Evolutionary conservation across 2,888 invertebrate genomes (phyloP), one percentile per base, ranked within the genome.

Genomic region (Eudemis profundana): DNA sequence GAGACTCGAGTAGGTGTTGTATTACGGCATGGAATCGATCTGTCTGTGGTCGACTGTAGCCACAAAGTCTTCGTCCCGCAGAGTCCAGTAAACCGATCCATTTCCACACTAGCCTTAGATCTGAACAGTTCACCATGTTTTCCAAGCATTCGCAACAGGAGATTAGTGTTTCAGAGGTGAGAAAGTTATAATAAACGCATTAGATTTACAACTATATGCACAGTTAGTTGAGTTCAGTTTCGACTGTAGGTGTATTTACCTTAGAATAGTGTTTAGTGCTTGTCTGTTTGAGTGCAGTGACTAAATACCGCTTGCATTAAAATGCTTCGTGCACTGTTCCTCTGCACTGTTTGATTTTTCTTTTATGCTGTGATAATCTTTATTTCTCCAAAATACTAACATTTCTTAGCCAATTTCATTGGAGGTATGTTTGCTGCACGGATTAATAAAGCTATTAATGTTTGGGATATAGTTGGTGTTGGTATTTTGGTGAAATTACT

Each of bases 311-410:
- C 86, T 86, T 87, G 83, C 80, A 83, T 79, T 81, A 67, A 75
- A 69, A 83, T 76, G 88, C 89, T 89, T 89, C 15, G 79, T 81
- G 85, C 89, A 88, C 86, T 72, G 73, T 76, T 75, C 74, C 75
- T 73, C 72, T 80, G 87, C 87, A 86, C 83, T 68, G 74, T 73
- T 78, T 54, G 51, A 70, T 74, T 74, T 81, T 79, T 80, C 75
- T 78, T 74, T 69, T 72, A 78, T 77, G 74, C 72, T 78, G 74
- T 82, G 71, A 76, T 69, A 78, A 71, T 69, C 66, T 72, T 63
- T 76, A 78, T 87, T 90, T 91, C 87, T 86, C 90, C 92, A 91
- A 92, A 92, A 92, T 92, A 92, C 92, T 92, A 90, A 92, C 91
- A 86, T 84, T 78, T 74, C 74, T 70, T 73, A 70, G 70, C 76